Conservation (phyloP, 2,797 vertebrate genomes). For the Cyprinodon diabolis region DNA sequence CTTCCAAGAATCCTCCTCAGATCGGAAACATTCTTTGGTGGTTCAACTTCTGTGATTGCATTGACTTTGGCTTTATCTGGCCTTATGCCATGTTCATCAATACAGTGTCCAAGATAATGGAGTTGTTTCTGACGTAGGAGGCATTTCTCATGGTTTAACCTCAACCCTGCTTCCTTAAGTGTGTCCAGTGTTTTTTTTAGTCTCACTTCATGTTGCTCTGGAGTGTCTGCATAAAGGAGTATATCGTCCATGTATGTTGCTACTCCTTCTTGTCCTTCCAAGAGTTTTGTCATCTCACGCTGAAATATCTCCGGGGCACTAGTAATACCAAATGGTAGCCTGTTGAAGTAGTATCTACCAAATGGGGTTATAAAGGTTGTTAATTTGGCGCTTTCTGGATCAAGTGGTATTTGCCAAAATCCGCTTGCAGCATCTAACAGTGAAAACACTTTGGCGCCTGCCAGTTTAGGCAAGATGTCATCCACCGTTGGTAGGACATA, state of each 20-base stretch:
- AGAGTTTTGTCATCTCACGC: neutral
- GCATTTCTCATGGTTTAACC: conserved; percentile 16
- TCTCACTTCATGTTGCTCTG: conserved; percentile 12
- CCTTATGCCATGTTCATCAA: neutral
- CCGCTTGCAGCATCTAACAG: too few relatives aligned
- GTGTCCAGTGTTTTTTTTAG: neutral
- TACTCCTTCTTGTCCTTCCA: neutral
- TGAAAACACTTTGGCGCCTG: too few relatives aligned
- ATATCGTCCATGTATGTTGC: conserved; percentile 5
- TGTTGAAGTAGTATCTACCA: conserved; percentile 12
- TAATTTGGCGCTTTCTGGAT: neutral
- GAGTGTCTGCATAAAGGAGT: conserved; percentile 1
- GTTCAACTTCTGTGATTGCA: too few relatives aligned
- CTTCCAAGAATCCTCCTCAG: neutral
- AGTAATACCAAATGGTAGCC: conserved; percentile 5
- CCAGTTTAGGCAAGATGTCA: too few relatives aligned
- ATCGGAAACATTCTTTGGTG: neutral
- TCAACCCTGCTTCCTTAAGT: conserved; percentile 11
- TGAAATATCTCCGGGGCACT: conserved; percentile 16
- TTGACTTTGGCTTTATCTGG: conserved; percentile 10
- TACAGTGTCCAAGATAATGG: neutral
- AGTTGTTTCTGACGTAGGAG: conserved; percentile 5
- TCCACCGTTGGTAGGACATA: too few relatives aligned
- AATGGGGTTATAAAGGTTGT: conserved; percentile 11
- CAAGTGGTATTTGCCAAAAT: neutral